Conservation (phyloP, 2,888 invertebrate species). For the Limnephilus lunatus region DNA sequence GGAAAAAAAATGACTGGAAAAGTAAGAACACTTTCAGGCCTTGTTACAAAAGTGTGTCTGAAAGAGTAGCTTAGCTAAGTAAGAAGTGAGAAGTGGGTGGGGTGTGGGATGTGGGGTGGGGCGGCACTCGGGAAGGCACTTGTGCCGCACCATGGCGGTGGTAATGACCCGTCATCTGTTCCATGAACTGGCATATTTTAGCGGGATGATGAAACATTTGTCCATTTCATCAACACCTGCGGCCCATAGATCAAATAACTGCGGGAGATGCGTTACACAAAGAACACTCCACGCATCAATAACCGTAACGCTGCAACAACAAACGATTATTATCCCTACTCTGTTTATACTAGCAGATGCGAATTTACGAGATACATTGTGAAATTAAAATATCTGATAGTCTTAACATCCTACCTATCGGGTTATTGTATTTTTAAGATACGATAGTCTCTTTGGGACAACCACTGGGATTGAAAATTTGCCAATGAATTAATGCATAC, state of each 20-base stretch:
- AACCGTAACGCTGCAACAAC: too few species aligned
- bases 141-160: slow-evolving; percentile 24
- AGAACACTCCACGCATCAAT: neutral
- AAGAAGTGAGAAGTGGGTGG: neutral
- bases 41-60: neutral
- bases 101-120: neutral
- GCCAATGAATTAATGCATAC: too few species aligned
- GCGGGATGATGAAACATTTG: slow-evolving; percentile 50
- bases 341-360: too few species aligned
- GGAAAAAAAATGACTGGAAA: neutral
- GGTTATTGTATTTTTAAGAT: too few species aligned
- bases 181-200: slow-evolving; percentile 47
- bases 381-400: too few species aligned
- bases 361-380: too few species aligned
- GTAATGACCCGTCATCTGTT: slow-evolving; percentile 36
- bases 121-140: neutral
- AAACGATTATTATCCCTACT: too few species aligned
- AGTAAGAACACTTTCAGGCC: neutral
- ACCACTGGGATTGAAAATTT: too few species aligned
- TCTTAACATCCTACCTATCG: too few species aligned
- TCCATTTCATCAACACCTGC: slow-evolving; percentile 47
- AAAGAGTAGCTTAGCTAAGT: neutral
- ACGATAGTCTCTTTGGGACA: too few species aligned
- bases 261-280: neutral
- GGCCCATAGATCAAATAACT: neutral